Evolutionary conservation across 2,888 invertebrate species (phyloP).

Genomic region (Leptinotarsa rubiginosa): DNA sequence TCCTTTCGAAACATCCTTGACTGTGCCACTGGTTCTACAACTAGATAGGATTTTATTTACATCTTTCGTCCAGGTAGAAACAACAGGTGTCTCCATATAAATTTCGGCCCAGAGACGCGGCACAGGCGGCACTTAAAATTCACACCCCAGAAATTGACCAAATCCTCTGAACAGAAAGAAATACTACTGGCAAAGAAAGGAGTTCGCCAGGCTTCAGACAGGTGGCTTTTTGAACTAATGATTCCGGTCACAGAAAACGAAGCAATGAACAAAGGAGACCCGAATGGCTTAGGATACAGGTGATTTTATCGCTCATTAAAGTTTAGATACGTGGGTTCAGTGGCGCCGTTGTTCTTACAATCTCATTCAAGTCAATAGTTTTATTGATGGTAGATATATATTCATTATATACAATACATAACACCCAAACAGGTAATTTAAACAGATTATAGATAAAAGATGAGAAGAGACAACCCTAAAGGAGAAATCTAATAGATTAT

Average conservation of each 20-base stretch:
- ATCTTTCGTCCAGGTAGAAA: slow-evolving; percentile 25
- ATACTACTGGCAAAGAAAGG: slow-evolving; percentile 7
- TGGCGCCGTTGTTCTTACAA: neutral
- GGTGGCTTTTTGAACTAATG: slow-evolving; percentile 21
- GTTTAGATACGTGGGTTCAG: slow-evolving; percentile 20
- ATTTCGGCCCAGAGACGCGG: slow-evolving; percentile 21
- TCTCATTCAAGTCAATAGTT: too few species aligned
- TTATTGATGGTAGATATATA: too few species aligned
- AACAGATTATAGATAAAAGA: too few species aligned
- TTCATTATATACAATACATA: too few species aligned
- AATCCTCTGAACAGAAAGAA: slow-evolving; percentile 20
- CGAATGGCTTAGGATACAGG: slow-evolving; percentile 32
- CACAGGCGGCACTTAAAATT: slow-evolving; percentile 28
- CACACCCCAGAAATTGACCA: slow-evolving; percentile 34
- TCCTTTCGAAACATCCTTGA: neutral
- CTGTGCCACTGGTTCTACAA: neutral
- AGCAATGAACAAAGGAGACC: slow-evolving; percentile 20
- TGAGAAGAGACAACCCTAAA: too few species aligned
- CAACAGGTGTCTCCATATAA: slow-evolving; percentile 34
- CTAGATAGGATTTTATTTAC: slow-evolving; percentile 2
- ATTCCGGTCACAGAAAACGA: slow-evolving; percentile 20
- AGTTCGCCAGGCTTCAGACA: slow-evolving; percentile 22
- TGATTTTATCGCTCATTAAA: slow-evolving; percentile 34
- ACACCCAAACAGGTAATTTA: too few species aligned
- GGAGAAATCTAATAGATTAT: too few species aligned